These are phyloP conservation scores for Drosophila obscura DNA, from an alignment of 1,140 invertebrate species.

Conservation along the genomic window DNA sequence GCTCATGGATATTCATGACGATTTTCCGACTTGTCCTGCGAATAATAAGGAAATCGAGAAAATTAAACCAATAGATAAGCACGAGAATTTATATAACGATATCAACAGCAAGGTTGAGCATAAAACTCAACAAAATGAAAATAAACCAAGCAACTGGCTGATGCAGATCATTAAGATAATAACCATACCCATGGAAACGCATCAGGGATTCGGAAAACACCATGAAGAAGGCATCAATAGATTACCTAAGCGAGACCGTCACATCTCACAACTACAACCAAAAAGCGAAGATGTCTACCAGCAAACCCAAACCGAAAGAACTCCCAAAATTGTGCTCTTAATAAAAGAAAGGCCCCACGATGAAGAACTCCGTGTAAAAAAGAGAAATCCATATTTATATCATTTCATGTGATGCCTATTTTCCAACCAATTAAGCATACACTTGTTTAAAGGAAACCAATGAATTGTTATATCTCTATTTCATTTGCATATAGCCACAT, in stretches of 20 bases:
- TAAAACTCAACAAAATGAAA: background rate
- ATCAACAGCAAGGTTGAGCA: background rate
- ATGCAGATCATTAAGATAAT: conserved; percentile 47
- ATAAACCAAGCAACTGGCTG: conserved; percentile 29
- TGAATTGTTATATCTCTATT: background rate
- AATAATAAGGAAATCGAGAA: background rate
- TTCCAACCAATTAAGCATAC: background rate
- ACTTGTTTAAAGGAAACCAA: too few relatives aligned
- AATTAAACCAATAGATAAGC: conserved; percentile 11
- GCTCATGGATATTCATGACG: conserved; percentile 12
- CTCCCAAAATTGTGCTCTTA: conserved; percentile 5
- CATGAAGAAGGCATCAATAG: conserved; percentile 2
- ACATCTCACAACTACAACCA: background rate
- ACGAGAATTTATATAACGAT: conserved; percentile 24
- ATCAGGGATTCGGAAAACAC: background rate
- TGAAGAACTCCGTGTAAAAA: conserved; percentile 7
- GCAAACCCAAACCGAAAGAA: background rate
- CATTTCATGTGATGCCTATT: conserved; percentile 12
- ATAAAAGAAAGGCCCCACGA: conserved; percentile 1
- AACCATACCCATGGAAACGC: background rate
- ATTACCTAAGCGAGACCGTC: background rate
- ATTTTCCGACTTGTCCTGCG: conserved; percentile 31
- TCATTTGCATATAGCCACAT: background rate
- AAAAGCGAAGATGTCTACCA: background rate
- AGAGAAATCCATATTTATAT: background rate